A percentile compares a stretch with the other conserved stretches of the same genome.
Evolutionary conservation across 2,113 vertebrate genomes (phyloP).

Genomic region (Beaufortia kweichowensis): DNA sequence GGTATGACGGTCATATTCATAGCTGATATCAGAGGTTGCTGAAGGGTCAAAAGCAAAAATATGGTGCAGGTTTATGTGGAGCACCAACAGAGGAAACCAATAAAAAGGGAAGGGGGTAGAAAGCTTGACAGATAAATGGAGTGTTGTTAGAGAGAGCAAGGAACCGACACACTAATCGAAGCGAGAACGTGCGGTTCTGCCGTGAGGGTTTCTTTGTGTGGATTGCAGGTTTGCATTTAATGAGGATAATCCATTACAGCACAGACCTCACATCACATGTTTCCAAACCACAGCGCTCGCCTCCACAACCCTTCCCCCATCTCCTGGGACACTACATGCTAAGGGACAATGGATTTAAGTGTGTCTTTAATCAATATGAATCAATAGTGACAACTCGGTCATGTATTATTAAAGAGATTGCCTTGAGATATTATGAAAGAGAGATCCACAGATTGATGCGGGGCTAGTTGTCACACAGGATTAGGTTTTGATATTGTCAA

Average conservation of each 20-base stretch:
- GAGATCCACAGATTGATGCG: neutral
- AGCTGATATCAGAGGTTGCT: constrained; percentile 12
- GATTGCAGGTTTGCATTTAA: constrained; percentile 45
- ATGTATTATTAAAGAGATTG: constrained; percentile 30
- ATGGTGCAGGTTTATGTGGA: neutral
- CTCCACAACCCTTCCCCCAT: neutral
- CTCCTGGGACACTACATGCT: constrained; percentile 10
- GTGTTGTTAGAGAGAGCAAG: constrained; percentile 11
- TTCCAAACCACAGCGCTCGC: constrained; percentile 15
- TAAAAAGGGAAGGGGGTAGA: constrained; percentile 6
- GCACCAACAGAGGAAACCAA: neutral
- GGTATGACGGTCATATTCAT: neutral
- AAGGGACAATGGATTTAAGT: constrained; percentile 21
- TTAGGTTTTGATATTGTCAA: no score
- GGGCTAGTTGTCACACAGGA: neutral
- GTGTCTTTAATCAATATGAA: constrained; percentile 28
- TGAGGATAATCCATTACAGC: constrained; percentile 47
- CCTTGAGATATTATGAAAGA: neutral
- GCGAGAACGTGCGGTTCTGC: neutral
- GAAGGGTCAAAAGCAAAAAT: constrained; percentile 26
- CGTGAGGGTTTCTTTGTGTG: constrained; percentile 39
- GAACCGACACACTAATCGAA: neutral
- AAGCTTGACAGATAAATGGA: constrained; percentile 12
- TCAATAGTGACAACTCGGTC: constrained; percentile 22
- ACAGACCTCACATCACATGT: constrained; percentile 26